These are phyloP conservation scores for Typhlichthys subterraneus DNA, from an alignment of 2,797 vertebrate genomes.

Conservation along the genomic window DNA sequence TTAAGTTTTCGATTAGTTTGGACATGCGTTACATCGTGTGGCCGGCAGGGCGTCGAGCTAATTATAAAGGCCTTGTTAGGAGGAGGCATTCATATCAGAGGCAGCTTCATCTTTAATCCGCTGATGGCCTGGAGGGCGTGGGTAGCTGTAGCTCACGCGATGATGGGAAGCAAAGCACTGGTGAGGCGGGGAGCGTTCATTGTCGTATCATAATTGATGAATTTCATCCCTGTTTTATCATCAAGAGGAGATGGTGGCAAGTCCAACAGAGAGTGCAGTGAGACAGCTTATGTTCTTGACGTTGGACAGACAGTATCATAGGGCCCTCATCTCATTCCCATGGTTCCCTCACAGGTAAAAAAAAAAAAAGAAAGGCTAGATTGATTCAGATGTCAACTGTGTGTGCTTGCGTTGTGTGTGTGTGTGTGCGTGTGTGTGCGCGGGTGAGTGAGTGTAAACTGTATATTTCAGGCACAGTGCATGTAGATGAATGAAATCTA, in stretches of 20 bases:
- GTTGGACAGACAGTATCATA: too few species aligned
- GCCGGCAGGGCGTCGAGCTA: constrained; percentile 31
- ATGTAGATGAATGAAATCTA: constrained; percentile 69
- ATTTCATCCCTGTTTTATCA: constrained; percentile 24
- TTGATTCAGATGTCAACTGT: background rate
- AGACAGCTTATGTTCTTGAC: too few species aligned
- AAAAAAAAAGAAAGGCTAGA: too few species aligned
- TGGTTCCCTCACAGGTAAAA: too few species aligned
- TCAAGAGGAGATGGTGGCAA: constrained; percentile 16
- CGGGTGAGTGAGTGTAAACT: constrained; percentile 37
- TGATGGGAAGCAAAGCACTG: constrained; percentile 48
- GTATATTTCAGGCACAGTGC: constrained; percentile 50
- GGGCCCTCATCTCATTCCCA: too few species aligned
- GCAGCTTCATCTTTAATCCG: constrained; percentile 56
- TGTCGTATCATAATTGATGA: constrained; percentile 42
- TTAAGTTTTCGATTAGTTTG: constrained; percentile 64
- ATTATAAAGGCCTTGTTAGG: constrained; percentile 57
- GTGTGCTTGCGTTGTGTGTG: background rate
- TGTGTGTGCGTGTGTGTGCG: constrained; percentile 47
- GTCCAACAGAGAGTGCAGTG: constrained; percentile 8
- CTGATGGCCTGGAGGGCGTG: constrained; percentile 63
- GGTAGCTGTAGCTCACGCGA: constrained; percentile 36
- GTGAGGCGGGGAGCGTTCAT: constrained; percentile 53
- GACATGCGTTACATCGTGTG: constrained; percentile 57
- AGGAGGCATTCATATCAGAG: constrained; percentile 39